These are phyloP conservation scores for Diprion similis DNA, from an alignment of 1,140 invertebrate genomes.

Conservation along the genomic window DNA sequence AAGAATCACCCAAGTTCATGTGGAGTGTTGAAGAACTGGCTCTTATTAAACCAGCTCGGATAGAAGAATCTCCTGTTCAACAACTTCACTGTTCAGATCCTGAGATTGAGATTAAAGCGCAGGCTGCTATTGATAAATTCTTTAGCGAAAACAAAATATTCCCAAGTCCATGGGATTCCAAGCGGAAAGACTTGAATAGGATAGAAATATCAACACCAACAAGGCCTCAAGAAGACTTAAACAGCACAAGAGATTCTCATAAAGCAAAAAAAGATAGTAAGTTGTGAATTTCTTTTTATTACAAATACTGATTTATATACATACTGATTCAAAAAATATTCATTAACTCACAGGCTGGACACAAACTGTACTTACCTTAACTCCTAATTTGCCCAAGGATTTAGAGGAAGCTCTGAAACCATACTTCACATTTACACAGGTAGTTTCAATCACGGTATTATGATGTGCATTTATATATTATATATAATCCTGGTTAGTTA, in stretches of 20 bases:
- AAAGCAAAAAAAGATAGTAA: conserved; percentile 47
- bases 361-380: conserved; percentile 67
- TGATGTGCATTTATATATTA: conserved; percentile 9
- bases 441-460: conserved; percentile 30
- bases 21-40: conserved; percentile 67
- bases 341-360: conserved; percentile 57
- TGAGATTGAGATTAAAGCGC: conserved; percentile 60
- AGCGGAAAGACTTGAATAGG: conserved; percentile 30
- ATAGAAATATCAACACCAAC: conserved; percentile 32
- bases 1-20: conserved; percentile 57
- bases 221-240: conserved; percentile 22
- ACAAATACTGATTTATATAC: conserved; percentile 27
- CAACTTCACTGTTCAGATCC: conserved; percentile 60
- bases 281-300: conserved; percentile 22
- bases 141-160: conserved; percentile 63
- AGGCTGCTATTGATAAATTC: conserved; percentile 62
- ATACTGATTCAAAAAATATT: conserved; percentile 17
- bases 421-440: conserved; percentile 68
- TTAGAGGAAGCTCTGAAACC: conserved; percentile 67
- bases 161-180: conserved; percentile 59
- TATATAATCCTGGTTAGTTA: background rate
- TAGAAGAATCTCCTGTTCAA: conserved; percentile 62
- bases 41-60: conserved; percentile 60
- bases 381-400: conserved; percentile 64
- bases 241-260: conserved; percentile 21